Evolutionary conservation across 2,888 invertebrate species (phyloP).

Genomic region (Thymelicus lineola): DNA sequence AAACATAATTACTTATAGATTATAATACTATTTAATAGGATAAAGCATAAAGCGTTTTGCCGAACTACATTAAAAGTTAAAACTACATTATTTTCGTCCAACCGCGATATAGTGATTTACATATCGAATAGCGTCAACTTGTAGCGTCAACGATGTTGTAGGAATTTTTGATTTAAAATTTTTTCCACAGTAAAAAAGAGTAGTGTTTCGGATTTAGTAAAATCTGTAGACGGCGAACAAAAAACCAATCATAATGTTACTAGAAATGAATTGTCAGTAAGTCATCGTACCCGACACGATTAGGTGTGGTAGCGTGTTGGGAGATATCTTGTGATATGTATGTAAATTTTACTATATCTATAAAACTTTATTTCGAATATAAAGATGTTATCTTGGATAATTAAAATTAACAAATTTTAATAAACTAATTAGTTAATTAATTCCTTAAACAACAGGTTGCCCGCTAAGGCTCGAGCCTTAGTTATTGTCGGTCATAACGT

Average conservation of each 20-base stretch:
- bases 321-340: background rate
- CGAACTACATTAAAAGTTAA: background rate
- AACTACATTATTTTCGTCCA: background rate
- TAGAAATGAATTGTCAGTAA: slow-evolving; percentile 45
- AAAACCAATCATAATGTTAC: slow-evolving; percentile 49
- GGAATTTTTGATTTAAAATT: slow-evolving; percentile 24
- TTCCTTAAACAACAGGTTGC: background rate
- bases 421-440: slow-evolving; percentile 10
- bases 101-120: too few relatives aligned
- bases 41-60: background rate
- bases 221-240: slow-evolving; percentile 50
- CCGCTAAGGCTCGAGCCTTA: background rate
- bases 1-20: too few relatives aligned
- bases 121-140: background rate
- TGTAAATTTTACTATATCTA: slow-evolving; percentile 9
- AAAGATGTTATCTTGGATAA: slow-evolving; percentile 6
- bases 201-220: slow-evolving; percentile 47
- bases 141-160: slow-evolving; percentile 15
- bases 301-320: slow-evolving; percentile 44
- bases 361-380: slow-evolving; percentile 11
- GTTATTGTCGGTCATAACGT: background rate
- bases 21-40: background rate
- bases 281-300: slow-evolving; percentile 50
- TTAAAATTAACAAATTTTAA: slow-evolving; percentile 11
- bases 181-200: slow-evolving; percentile 27